A percentile compares a stretch with the other conserved stretches of the same genome.
These are phyloP conservation scores for Acrobeloides nanus DNA, from an alignment of 2,888 invertebrate genomes.

Conservation along the genomic window DNA sequence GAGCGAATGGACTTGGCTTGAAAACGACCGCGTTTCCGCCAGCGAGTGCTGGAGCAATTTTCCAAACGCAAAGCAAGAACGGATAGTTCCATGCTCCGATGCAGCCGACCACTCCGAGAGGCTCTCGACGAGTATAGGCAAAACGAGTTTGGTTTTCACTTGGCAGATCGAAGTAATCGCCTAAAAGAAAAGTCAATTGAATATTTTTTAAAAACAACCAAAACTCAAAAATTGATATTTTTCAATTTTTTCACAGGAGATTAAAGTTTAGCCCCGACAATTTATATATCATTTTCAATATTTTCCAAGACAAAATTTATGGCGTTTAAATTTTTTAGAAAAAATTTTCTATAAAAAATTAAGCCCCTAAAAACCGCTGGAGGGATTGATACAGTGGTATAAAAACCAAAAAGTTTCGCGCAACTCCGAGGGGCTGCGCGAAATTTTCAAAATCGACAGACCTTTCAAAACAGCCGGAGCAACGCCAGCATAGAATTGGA, in stretches of 20 bases:
- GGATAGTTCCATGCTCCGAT: constrained; percentile 53
- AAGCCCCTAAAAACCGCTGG: background rate
- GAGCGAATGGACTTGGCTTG: constrained; percentile 61
- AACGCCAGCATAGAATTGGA: constrained; percentile 36
- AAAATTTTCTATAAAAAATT: background rate
- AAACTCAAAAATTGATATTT: too few species aligned
- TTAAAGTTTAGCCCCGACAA: too few species aligned
- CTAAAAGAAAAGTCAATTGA: constrained; percentile 8
- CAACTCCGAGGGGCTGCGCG: background rate
- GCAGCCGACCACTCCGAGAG: constrained; percentile 47
- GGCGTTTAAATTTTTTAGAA: background rate
- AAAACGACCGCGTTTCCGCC: constrained; percentile 62
- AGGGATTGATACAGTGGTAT: background rate
- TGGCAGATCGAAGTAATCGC: constrained; percentile 39
- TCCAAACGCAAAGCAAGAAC: constrained; percentile 47
- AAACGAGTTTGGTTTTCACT: constrained; percentile 33
- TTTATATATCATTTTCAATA: too few species aligned
- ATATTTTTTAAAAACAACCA: background rate
- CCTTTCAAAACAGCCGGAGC: constrained; percentile 38
- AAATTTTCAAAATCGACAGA: constrained; percentile 3
- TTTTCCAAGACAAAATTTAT: too few species aligned
- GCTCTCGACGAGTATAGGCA: constrained; percentile 47
- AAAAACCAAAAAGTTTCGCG: background rate
- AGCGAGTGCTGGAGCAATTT: constrained; percentile 30
- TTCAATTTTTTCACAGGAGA: too few species aligned